Evolutionary conservation across 2,797 vertebrate genomes (phyloP).

Genomic region (Poeciliopsis infans): DNA sequence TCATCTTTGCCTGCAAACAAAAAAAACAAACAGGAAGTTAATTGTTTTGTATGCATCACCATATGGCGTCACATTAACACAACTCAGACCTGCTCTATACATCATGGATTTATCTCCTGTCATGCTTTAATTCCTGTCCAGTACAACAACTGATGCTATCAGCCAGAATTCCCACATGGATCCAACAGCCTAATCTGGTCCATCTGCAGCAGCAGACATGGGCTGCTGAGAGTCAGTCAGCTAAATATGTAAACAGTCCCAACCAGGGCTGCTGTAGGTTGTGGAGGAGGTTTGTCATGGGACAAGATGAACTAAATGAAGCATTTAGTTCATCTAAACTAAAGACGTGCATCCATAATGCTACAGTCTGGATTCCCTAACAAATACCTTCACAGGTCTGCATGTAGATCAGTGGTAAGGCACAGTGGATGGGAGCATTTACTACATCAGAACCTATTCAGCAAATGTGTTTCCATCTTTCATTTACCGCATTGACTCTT

Average conservation of each 20-base stretch:
- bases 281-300: background rate
- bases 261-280: background rate
- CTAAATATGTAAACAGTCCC: background rate
- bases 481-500: background rate
- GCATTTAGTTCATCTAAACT: too few relatives aligned
- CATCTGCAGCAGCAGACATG: background rate
- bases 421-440: background rate
- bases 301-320: background rate
- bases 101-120: background rate
- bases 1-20: slow-evolving; percentile 60
- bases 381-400: background rate
- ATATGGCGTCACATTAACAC: background rate
- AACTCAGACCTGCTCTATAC: background rate
- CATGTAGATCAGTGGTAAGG: background rate
- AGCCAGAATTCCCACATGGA: background rate
- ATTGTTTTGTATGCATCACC: background rate
- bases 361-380: background rate
- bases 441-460: background rate
- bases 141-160: background rate
- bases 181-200: background rate
- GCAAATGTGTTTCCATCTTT: background rate
- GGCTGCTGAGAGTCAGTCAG: background rate
- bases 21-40: slow-evolving; percentile 38
- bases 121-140: background rate
- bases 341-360: background rate